Evolutionary conservation across 2,888 invertebrate genomes (phyloP), one percentile per base, ranked within the genome.

Genomic region (Agrochola lota): DNA sequence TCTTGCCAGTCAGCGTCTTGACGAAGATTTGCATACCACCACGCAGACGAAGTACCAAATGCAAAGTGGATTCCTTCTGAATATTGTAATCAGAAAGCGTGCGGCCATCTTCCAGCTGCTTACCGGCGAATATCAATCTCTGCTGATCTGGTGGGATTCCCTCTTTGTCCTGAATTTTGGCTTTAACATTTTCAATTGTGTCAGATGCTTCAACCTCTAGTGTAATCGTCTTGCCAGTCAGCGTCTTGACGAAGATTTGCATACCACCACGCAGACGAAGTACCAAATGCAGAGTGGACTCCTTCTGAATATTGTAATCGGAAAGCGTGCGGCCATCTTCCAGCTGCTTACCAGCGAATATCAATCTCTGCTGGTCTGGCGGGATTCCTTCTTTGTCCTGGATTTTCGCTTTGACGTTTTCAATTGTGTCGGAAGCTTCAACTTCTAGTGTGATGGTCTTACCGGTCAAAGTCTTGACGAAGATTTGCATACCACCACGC

Each of bases 11-110:
- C 12, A 91, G 8, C 0, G 91, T 91, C 12, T 91, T 91, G 0
- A 91, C 91, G 12, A 91, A 91, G 23, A 91, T 91, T 72, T 91
- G 91, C 91, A 91, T 91, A 43, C 91, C 91, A 64, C 91, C 91
- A 40, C 91, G 85, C 0, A 91, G 81, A 83, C 91, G 91, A 0
- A 91, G 35, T 0, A 91, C 91, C 0, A 91, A 78, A 4, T 91
- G 91, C 0, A 91, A 71, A 0, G 91, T 91, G 0, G 91, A 91
- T 1, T 91, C 91, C 3, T 91, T 91, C 4, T 91, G 91, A 3
- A 91, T 91, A 0, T 91, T 91, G 49, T 91, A 91, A 5, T 91
- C 91, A 0, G 91, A 91, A 0, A 91, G 9, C 0, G 91, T 91
- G 26, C 91, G 91, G 0, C 91, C 91, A 60, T 91, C 91, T 83